Conservation (phyloP, 2,888 invertebrate genomes). For the Archips crataeganus region DNA sequence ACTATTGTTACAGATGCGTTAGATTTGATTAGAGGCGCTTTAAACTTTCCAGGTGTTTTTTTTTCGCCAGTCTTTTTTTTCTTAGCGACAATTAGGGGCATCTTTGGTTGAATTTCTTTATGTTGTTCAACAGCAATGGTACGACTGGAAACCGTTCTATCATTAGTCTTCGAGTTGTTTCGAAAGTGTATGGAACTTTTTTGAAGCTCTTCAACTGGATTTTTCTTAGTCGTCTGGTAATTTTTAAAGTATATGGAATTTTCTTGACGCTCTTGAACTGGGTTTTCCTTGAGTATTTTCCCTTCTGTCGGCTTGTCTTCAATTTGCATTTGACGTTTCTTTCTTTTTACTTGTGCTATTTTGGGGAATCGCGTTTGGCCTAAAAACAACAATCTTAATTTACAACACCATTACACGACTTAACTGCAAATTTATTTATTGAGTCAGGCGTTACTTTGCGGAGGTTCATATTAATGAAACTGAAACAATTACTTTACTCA, state of each 20-base stretch:
- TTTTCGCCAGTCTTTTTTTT: too few relatives aligned
- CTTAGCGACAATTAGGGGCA: too few relatives aligned
- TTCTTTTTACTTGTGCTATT: neutral
- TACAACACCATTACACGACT: neutral
- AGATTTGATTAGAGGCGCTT: neutral
- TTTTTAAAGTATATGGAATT: neutral
- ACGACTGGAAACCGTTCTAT: neutral
- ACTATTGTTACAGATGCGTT: neutral
- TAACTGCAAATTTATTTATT: too few relatives aligned
- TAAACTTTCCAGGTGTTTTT: too few relatives aligned
- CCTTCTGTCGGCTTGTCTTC: neutral
- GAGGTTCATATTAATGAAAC: neutral
- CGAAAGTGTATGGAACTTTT: neutral
- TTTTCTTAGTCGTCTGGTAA: neutral
- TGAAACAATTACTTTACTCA: too few relatives aligned
- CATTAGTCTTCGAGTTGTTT: neutral
- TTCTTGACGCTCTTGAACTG: neutral
- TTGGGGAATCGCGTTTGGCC: neutral
- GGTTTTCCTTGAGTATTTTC: neutral
- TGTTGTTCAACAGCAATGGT: neutral
- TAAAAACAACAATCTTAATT: neutral
- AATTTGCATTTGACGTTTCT: neutral
- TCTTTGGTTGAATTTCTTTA: neutral
- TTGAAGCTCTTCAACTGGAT: neutral
- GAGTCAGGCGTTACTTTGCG: neutral